Evolutionary conservation across 1,140 invertebrate species (phyloP), one percentile per base, ranked within the genome.

Genomic region (Magallana ariakensis): DNA sequence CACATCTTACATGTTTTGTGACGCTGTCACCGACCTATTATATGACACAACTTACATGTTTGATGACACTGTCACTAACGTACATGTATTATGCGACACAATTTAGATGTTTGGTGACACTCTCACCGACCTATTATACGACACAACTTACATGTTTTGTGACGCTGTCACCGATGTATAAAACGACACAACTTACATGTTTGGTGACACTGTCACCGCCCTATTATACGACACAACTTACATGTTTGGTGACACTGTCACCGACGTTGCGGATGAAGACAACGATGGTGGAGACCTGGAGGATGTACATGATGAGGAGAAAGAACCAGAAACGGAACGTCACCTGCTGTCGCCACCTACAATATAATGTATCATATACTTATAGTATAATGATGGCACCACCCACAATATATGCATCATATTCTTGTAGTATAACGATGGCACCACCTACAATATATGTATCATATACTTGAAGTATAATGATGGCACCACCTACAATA

Each of bases 261-360:
- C 92, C 92, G 46, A 91, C 85, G 85, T 93, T 93, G 57, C 86
- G 89, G 88, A 93, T 91, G 91, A 96, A 97, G 60, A 97, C 91
- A 75, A 93, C 93, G 90, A 96, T 95, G 92, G 97, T 97, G 85
- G 96, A 92, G 75, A 97, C 91, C 95, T 98, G 97, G 56, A 97
- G 95, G 26, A 96, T 91, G 95, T 98, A 98, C 13, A 98, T 93
- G n/a, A 96, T 92, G 19, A 98, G 94, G 81, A 98, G 96, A 66
- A 97, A 95, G 7, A 89, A 93, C 92, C 97, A 98, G 80, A 97
- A 96, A 80, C 95, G 95, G 6, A 94, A 94, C 13, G 97, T 98
- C 0, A 97, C 98, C 94, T 98, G 97, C 89, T 96, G 96, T 33
- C 97, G 96, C 97, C 97, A 99, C 98, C 93, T 94, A 88, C 5